Percentiles rank a stretch among this genome's conserved stretches.
phyloP scores from a whole-genome alignment of 2,888 invertebrate genomes.

The Bugulina stolonifera region DNA sequence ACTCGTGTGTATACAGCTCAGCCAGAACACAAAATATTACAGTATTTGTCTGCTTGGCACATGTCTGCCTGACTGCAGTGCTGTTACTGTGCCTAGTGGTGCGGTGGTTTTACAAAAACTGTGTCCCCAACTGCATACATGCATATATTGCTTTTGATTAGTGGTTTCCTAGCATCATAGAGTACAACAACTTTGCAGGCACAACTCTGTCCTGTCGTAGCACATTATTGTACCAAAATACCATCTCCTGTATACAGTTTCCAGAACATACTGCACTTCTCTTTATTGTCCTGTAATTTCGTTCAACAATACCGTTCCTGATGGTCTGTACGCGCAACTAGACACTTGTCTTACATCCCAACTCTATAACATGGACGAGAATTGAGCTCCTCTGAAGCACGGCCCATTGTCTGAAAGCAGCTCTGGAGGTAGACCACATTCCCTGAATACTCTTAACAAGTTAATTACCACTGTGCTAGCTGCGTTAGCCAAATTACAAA shows the following conservation, averaged over 20 bases:
- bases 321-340: conserved; percentile 28
- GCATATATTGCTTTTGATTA: too few species aligned
- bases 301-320: conserved; percentile 29
- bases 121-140: too few species aligned
- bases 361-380: not conserved
- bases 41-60: too few species aligned
- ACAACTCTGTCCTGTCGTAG: not conserved
- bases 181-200: not conserved
- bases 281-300: conserved; percentile 28
- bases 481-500: conserved; percentile 12
- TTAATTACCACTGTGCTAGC: not conserved
- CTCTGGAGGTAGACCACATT: conserved; percentile 26
- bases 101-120: too few species aligned
- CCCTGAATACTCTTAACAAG: not conserved
- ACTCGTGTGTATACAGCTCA: too few species aligned
- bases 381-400: conserved; percentile 2
- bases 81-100: too few species aligned
- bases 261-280: conserved; percentile 4
- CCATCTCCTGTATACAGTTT: conserved; percentile 1
- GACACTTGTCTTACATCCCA: conserved; percentile 27
- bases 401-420: conserved; percentile 28
- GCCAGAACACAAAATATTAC: too few species aligned
- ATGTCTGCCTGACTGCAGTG: too few species aligned
- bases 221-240: conserved; percentile 28
- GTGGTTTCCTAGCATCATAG: too few species aligned